phyloP scores from a whole-genome alignment of 2,888 invertebrate species.

The Timandra comae region DNA sequence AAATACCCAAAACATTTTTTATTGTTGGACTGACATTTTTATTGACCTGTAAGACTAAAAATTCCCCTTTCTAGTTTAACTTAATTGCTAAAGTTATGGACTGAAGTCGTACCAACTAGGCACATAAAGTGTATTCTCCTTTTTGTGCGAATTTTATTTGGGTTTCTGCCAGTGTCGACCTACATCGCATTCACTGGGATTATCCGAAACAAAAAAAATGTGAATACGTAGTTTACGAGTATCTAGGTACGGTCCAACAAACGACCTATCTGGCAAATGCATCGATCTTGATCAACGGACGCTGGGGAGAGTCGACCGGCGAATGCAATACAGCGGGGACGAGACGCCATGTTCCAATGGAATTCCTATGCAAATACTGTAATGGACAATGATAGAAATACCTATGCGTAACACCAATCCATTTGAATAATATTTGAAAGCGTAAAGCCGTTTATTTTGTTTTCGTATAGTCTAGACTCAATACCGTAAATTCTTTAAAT shows the following conservation, averaged over 20 bases:
- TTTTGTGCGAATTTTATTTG: conserved; percentile 17
- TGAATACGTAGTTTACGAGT: conserved; percentile 5
- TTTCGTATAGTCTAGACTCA: no score
- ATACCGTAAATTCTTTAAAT: no score
- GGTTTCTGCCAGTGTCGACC: conserved; percentile 15
- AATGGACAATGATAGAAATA: conserved; percentile 31
- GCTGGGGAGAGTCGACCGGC: conserved; percentile 37
- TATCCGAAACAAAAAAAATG: conserved; percentile 13
- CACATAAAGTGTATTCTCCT: conserved; percentile 10
- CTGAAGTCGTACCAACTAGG: conserved; percentile 4
- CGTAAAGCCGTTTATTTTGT: conserved; percentile 4
- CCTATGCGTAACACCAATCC: conserved; percentile 12
- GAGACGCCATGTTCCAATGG: conserved; percentile 34
- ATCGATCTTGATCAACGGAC: conserved; percentile 67
- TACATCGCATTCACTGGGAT: conserved; percentile 15
- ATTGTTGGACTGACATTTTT: not conserved
- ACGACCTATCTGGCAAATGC: conserved; percentile 40
- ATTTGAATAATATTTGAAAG: conserved; percentile 16
- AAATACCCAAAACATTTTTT: not conserved
- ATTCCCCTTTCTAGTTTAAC: conserved; percentile 4
- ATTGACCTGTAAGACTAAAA: conserved; percentile 1
- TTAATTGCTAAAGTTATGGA: conserved; percentile 12
- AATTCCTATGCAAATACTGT: conserved; percentile 44
- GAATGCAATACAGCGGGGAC: conserved; percentile 36
- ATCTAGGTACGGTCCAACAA: conserved; percentile 24